Evolutionary conservation across 1,140 invertebrate species (phyloP), one percentile per base, ranked within the genome.

Genomic region (Trachymyrmex septentrionalis): DNA sequence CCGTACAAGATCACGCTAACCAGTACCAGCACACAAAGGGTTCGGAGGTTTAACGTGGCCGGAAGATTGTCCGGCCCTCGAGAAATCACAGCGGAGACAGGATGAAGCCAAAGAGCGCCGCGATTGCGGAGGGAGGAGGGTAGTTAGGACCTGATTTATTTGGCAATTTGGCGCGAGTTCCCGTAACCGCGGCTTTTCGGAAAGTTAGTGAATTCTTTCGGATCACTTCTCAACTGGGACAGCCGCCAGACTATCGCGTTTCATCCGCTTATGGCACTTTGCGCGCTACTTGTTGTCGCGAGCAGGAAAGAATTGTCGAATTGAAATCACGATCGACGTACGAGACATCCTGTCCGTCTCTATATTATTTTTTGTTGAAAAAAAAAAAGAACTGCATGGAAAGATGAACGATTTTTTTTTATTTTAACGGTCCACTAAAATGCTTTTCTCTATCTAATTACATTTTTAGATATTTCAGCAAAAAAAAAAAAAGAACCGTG

Each of bases 91-190:
- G 38, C 21, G 61, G 50, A 48, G 69, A 64, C 71, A 48, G 48
- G 53, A 78, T 6, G 48, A 64, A 75, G 73, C 48, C 59, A 53
- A 66, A 76, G 82, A 78, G 48, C 30, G 44, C 48, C 48, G 63
- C 57, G 64, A 85, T 85, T 63, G 71, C 59, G 16, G 38, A 16
- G 30, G 57, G 24, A 19, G 16, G 10, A 21, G 44, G 24, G 69
- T 78, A 77, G 82, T 63, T 85, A 85, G 55, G 72, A 19, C 48
- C 82, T 64, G 55, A 88, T 88, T 88, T 87, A 84, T 88, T 84
- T 87, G 69, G 86, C 72, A 84, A 88, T 85, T 85, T 85, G 82
- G 82, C 82, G 82, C 82, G 75, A 24, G 82, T 78, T 55, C 53
- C 61, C 72, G 82, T 53, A 63, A 64, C 44, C 73, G 61, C 30